Conservation (phyloP, 2,888 invertebrate species). For the Apantesis nais region DNA sequence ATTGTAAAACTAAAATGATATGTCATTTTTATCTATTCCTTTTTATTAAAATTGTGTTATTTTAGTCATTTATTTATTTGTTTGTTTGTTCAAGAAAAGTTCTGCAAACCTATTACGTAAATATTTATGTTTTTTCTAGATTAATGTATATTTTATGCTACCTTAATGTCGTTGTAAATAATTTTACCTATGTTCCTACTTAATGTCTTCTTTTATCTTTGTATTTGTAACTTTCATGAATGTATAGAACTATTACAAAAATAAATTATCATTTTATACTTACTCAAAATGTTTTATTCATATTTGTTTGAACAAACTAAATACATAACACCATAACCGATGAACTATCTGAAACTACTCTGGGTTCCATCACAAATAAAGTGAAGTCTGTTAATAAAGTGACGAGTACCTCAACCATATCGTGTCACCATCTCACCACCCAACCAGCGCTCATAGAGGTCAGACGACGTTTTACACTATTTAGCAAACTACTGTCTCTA, state of each 20-base stretch:
- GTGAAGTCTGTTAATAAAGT: too few species aligned
- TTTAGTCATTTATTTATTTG: neutral
- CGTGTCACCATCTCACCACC: too few species aligned
- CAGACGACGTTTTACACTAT: too few species aligned
- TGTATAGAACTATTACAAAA: conserved; percentile 22
- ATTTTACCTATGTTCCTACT: conserved; percentile 14
- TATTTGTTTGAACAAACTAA: neutral
- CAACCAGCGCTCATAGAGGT: too few species aligned
- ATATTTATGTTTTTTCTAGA: conserved; percentile 17
- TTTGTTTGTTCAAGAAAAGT: neutral
- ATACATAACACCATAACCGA: neutral
- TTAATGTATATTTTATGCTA: conserved; percentile 1
- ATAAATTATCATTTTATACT: conserved; percentile 24
- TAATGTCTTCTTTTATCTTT: neutral
- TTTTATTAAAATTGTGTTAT: neutral
- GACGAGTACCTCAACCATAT: too few species aligned
- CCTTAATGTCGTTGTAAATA: conserved; percentile 9
- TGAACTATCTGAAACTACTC: neutral
- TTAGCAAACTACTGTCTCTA: too few species aligned
- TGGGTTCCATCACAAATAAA: too few species aligned
- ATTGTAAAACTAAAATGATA: neutral
- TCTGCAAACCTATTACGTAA: neutral
- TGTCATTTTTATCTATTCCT: neutral
- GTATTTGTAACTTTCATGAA: conserved; percentile 1
- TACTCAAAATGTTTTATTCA: conserved; percentile 9